Evolutionary conservation across 1,140 invertebrate species (phyloP), one percentile per base, ranked within the genome.

Genomic region (Drosophila triauraria): DNA sequence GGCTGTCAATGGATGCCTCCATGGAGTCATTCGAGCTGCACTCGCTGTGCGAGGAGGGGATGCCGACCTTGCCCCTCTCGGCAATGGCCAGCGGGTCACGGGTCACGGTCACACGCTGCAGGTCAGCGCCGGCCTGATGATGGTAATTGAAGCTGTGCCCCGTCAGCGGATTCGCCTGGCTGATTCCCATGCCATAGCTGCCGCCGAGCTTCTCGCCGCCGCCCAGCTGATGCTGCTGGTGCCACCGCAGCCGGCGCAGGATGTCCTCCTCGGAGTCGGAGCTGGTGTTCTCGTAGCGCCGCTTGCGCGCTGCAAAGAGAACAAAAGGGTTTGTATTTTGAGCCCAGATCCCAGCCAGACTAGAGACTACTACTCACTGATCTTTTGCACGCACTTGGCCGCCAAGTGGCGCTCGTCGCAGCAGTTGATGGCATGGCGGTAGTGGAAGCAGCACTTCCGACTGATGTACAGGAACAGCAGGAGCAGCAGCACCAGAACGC

Each of bases 401-500:
- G 94, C 82, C 74, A 94, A 82, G 46, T 93, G 91, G 3, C 94
- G 93, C 76, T 95, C 94, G 81, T 95, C 94, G 83, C 95, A 95
- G 88, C 95, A 95, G 51, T 94, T 93, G 71, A 95, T 94, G 57
- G 92, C 87, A 47, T 94, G 94, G 25, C 94, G 94, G 67, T 94
- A 94, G 75, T 94, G 94, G 93, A 96, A 96, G 91, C 96, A 96
- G 93, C 96, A 95, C 91, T 95, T 95, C 80, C 96, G 96, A 91
- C 96, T 96, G 56, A 97, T 94, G 93, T 97, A 97, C 53, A 97
- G 93, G 78, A 96, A 96, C 76, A 97, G 95, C n/a, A 97, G 95
- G 68, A 97, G 93, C 53, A 97, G 93, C 30, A 97, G 93, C 32
- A 96, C 94, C 17, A 96, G 94, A 79, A 97, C 95, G 43, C 95